Evolutionary conservation across 2,888 invertebrate species (phyloP).

Genomic region (Erebia palarica): DNA sequence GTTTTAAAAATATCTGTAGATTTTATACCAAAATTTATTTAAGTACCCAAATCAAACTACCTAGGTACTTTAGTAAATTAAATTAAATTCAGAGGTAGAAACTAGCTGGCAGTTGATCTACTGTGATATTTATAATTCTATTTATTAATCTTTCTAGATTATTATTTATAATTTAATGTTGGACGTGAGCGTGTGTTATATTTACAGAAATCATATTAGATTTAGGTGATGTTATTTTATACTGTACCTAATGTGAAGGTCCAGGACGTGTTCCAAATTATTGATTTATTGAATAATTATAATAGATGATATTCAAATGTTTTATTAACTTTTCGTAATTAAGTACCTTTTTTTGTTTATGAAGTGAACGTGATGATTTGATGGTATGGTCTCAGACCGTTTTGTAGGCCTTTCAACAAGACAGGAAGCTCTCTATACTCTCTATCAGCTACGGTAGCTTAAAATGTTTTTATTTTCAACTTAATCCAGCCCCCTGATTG

Average conservation of each 20-base stretch:
- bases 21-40: constrained; percentile 12
- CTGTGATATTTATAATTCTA: constrained; percentile 81
- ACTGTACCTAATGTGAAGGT: constrained; percentile 61
- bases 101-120: constrained; percentile 76
- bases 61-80: constrained; percentile 12
- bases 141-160: constrained; percentile 75
- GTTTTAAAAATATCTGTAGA: constrained; percentile 24
- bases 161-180: constrained; percentile 72
- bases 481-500: no score
- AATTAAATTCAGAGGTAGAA: constrained; percentile 42
- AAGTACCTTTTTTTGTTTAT: background rate
- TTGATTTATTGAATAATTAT: constrained; percentile 50
- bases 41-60: constrained; percentile 5
- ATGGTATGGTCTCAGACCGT: background rate
- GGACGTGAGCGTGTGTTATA: constrained; percentile 68
- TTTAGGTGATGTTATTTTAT: constrained; percentile 68
- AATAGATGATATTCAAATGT: constrained; percentile 46
- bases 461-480: constrained; percentile 8
- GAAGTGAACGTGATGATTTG: background rate
- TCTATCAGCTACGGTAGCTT: constrained; percentile 1
- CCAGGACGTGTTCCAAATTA: constrained; percentile 77
- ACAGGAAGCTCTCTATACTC: constrained; percentile 23
- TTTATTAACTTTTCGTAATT: constrained; percentile 41
- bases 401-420: background rate
- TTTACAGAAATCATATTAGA: constrained; percentile 67